Evolutionary conservation across 2,888 invertebrate genomes (phyloP), one percentile per base, ranked within the genome.

Genomic region (Piscicola geometra): DNA sequence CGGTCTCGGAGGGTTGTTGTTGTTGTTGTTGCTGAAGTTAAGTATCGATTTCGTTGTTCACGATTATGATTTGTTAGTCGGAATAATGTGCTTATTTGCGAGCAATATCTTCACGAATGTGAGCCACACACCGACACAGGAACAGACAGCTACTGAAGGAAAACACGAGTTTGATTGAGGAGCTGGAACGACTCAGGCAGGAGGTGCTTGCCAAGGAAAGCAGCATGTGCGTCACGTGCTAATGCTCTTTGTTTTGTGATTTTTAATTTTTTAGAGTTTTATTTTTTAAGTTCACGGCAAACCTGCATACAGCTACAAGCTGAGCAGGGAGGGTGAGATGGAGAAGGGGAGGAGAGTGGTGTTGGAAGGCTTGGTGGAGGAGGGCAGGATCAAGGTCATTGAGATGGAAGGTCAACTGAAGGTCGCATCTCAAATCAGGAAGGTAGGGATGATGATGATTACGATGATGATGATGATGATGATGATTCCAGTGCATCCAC

Each of bases 341-440:
- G 60, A 56, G 25, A 56, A 25, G 25, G 60, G 60, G 25, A 56
- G 25, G 25, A 18, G 60, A 5, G 60, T 5, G 3, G 60, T 56
- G 21, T 56, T 56, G 25, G 60, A 56, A n/a, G 60, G n/a, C n/a
- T 56, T 56, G 60, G n/a, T 56, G 60, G 60, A 56, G 25, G 60
- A 56, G 3, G 60, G 12, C 25, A 56, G 60, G 60, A 25, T 56
- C n/a, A 56, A 56, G 60, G n/a, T 5, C 21, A 56, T 56, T 18
- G 60, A 56, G 60, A 18, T 21, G 25, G 60, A 56, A 21, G n/a
- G 25, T 25, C 60, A 21, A 56, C 60, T 56, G 21, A 56, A 56
- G 25, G 25, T 18, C n/a, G 21, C 25, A 3, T 25, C 60, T 56
- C 60, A 56, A 56, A 18, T 56, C n/a, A 56, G n/a, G 25, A 56